A percentile compares a stretch with the other conserved stretches of the same genome.
These are phyloP conservation scores for Pedionomus torquatus DNA, from an alignment of 2,113 vertebrate species.

Conservation along the genomic window DNA sequence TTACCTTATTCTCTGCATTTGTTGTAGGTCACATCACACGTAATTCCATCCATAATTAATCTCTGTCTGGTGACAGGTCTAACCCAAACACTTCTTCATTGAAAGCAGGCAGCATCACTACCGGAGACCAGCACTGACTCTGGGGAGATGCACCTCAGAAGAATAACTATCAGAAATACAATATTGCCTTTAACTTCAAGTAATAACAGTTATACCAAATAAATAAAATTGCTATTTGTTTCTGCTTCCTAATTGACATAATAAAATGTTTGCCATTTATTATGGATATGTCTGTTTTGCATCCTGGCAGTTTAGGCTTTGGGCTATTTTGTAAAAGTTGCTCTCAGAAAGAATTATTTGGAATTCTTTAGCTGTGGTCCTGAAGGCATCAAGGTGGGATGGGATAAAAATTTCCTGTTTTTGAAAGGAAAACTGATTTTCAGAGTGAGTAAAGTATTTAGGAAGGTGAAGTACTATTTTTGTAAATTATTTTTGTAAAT, in stretches of 20 bases:
- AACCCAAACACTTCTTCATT: neutral
- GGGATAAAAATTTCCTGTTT: neutral
- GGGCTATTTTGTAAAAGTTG: neutral
- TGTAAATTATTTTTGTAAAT: neutral
- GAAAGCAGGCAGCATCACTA: neutral
- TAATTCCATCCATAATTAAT: neutral
- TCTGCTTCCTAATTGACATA: neutral
- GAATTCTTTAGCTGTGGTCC: neutral
- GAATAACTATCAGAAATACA: neutral
- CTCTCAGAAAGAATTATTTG: neutral
- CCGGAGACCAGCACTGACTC: neutral
- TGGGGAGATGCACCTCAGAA: neutral
- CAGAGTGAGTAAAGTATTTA: neutral
- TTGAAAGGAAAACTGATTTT: neutral
- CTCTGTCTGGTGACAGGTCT: neutral
- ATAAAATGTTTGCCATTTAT: neutral
- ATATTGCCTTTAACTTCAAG: neutral
- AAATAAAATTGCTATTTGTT: neutral
- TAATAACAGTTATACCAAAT: neutral
- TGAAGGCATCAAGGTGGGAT: neutral
- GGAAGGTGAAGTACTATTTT: neutral
- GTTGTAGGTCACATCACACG: neutral
- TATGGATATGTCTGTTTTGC: neutral
- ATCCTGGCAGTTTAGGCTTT: neutral
- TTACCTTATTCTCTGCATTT: neutral